Base-by-base conservation (phyloP, 2,113 vertebrate genomes). In the Otus sunia region DNA sequence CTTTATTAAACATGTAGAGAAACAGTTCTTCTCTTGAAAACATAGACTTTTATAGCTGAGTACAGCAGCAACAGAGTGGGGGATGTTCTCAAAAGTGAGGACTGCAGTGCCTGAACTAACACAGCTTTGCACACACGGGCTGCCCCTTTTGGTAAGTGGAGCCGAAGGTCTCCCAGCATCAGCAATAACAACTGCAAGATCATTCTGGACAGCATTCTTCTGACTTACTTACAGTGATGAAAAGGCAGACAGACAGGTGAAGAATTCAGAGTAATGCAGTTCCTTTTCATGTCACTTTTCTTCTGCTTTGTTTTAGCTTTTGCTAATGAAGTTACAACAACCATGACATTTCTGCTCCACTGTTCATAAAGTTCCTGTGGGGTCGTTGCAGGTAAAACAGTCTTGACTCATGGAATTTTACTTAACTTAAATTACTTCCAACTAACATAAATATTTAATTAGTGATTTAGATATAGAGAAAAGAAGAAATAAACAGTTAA, bases 111-210 rank as follows among this genome's bases (percentile, higher is more conserved):
- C 26, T 64, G 26, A 83, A 39, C 5, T 6, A 68, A 15, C 0
- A 4, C 17, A 32, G 17, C 13, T 75, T 71, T 67, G 27, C 14
- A 15, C 14, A 15, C 8, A 15, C 0, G 1, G 30, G 6, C 12
- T 45, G 12, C 9, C 3, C 3, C 12, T 68, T 72, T 55, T 50
- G 27, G 12, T 13, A 43, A 62, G 23, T 10, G 34, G 3, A 12
- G 2, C 12, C 72, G 22, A 71, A 50, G 3, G 2, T 53, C 20
- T 43, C 18, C 18, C 13, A 55, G 10, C 6, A 75, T 17, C 43
- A 55, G 5, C 30, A 78, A 0, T 9, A 56, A 5, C 12, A 80
- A 11, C 4, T 39, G 19, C 29, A 86, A 76, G 19, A 5, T 11
- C 11, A 7, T 29, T 77, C 34, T 92, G 32, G 6, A 11, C 26